Conservation (phyloP, 2,113 vertebrate species). For the Forbesichthys agassizii region DNA sequence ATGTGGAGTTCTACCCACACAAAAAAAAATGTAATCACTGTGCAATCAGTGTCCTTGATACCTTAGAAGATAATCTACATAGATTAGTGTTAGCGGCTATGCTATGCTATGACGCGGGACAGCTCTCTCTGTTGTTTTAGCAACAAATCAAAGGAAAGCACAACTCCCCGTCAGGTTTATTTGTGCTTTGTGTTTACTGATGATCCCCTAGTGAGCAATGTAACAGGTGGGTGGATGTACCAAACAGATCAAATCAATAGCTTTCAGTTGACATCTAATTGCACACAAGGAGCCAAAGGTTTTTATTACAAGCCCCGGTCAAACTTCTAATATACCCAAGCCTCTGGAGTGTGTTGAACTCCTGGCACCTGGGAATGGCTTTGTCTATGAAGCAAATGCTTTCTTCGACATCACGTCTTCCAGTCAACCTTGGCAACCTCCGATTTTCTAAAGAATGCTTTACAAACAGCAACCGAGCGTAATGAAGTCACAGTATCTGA, state of each 20-base stretch:
- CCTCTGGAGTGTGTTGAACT: conserved; percentile 55
- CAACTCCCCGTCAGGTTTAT: conserved; percentile 18
- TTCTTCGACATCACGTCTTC: conserved; percentile 42
- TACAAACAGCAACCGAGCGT: conserved; percentile 69
- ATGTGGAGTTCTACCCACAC: too few relatives aligned
- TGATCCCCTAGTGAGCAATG: conserved; percentile 54
- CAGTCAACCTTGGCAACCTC: conserved; percentile 43
- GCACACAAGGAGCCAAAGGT: conserved; percentile 66
- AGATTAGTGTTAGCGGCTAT: too few relatives aligned
- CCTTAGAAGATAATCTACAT: too few relatives aligned
- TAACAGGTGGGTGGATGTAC: conserved; percentile 64
- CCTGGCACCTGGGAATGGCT: conserved; percentile 27
- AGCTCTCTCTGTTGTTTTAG: too few relatives aligned
- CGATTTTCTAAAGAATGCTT: conserved; percentile 62
- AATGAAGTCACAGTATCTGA: conserved; percentile 75
- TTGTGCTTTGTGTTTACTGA: conserved; percentile 45
- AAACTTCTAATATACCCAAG: conserved; percentile 74
- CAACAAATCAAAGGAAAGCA: too few relatives aligned
- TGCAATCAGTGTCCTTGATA: too few relatives aligned
- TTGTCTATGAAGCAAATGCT: conserved; percentile 57
- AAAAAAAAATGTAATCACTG: too few relatives aligned
- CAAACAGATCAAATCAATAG: conserved; percentile 75
- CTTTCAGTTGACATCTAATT: conserved; percentile 69
- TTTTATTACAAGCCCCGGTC: conserved; percentile 69
- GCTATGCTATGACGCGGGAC: too few relatives aligned